phyloP scores from a whole-genome alignment of 2,113 vertebrate species.

The Phodopus roborovskii region DNA sequence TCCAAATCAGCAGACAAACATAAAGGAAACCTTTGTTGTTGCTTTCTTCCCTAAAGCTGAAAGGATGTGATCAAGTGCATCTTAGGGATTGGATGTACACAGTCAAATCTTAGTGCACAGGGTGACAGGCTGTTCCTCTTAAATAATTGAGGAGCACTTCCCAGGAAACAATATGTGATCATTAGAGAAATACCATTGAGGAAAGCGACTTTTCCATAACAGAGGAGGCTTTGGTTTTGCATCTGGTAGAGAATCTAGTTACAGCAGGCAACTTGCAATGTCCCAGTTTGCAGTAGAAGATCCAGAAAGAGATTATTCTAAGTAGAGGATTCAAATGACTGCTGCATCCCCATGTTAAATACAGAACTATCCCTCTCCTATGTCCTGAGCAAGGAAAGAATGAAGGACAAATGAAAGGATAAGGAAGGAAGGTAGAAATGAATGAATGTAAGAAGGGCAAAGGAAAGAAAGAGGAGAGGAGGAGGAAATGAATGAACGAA shows the following conservation, averaged over 20 bases:
- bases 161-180: conserved; percentile 62
- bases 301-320: background rate
- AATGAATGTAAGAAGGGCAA: background rate
- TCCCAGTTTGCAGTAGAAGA: background rate
- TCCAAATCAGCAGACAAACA: background rate
- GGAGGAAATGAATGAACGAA: too few relatives aligned
- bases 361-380: too few relatives aligned
- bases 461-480: background rate
- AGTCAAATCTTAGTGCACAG: conserved; percentile 34
- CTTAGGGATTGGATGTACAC: background rate
- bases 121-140: conserved; percentile 72
- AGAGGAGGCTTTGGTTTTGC: conserved; percentile 46
- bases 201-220: conserved; percentile 61
- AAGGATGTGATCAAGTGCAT: conserved; percentile 10
- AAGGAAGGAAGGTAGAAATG: background rate
- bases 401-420: background rate
- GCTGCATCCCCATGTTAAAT: background rate
- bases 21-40: conserved; percentile 8
- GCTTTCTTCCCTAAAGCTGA: background rate
- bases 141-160: conserved; percentile 72
- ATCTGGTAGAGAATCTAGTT: conserved; percentile 2
- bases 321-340: background rate
- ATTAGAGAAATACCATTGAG: conserved; percentile 62
- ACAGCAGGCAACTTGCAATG: background rate
- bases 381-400: background rate